A percentile compares a stretch with the other conserved stretches of the same genome.
phyloP scores from a whole-genome alignment of 1,140 invertebrate genomes.

The Camponotus vicinus region DNA sequence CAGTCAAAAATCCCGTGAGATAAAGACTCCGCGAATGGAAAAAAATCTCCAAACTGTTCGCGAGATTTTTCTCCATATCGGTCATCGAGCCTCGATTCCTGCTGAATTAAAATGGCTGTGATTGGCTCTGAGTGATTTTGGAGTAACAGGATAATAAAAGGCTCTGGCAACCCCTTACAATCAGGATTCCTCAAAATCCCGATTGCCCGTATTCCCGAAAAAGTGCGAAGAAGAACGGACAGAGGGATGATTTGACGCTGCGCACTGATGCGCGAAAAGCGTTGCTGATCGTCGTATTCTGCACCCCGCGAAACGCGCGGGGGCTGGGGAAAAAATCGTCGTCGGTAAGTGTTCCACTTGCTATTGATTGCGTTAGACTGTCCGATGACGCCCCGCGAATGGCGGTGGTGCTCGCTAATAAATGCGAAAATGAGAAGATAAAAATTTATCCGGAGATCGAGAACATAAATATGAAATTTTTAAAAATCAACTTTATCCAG shows the following conservation, averaged over 20 bases:
- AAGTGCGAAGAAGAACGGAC: neutral
- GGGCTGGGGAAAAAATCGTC: conserved; percentile 61
- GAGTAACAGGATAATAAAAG: neutral
- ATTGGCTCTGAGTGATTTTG: conserved; percentile 36
- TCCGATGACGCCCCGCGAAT: conserved; percentile 51
- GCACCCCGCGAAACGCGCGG: conserved; percentile 64
- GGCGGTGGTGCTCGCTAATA: conserved; percentile 24
- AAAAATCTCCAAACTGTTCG: too few relatives aligned
- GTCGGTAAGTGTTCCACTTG: conserved; percentile 73
- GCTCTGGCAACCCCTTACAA: neutral
- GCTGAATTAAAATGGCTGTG: conserved; percentile 78
- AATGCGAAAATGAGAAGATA: conserved; percentile 7
- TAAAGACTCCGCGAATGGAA: neutral
- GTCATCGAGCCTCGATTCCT: neutral
- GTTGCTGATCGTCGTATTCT: conserved; percentile 69
- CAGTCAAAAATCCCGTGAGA: neutral
- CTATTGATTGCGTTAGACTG: conserved; percentile 68
- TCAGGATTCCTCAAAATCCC: neutral
- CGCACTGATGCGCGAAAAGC: conserved; percentile 73
- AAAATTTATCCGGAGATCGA: neutral
- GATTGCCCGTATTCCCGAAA: neutral
- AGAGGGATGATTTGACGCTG: conserved; percentile 67
- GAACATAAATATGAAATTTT: neutral
- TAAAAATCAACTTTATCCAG: neutral
- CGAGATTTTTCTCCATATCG: neutral